A percentile compares a stretch with the other conserved stretches of the same genome.
Evolutionary conservation across 2,113 vertebrate species (phyloP).

Genomic region (Scophthalmus maximus): DNA sequence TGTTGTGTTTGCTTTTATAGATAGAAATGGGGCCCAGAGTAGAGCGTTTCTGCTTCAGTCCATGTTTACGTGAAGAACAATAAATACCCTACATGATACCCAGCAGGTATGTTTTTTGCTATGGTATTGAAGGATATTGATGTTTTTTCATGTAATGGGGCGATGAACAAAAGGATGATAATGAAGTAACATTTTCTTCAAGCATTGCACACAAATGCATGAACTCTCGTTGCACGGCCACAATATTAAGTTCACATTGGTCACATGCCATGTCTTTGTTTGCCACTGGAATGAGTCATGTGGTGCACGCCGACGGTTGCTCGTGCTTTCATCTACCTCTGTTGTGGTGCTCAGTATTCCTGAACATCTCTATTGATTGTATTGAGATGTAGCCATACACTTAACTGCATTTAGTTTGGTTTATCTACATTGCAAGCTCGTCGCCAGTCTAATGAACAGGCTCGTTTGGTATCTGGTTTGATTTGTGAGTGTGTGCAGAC

Average conservation of each 20-base stretch:
- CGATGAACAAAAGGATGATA: background rate
- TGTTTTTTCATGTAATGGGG: background rate
- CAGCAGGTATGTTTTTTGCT: background rate
- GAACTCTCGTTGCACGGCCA: background rate
- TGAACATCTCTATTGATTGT: background rate
- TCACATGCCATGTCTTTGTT: conserved; percentile 7
- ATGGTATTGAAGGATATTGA: background rate
- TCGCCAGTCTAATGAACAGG: background rate
- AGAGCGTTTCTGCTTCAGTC: background rate
- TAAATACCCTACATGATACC: background rate
- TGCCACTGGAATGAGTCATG: conserved; percentile 1
- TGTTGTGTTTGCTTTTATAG: too few species aligned
- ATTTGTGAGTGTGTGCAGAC: background rate
- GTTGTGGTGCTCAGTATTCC: conserved; percentile 1
- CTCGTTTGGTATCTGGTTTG: background rate
- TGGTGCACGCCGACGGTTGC: background rate
- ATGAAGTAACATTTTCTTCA: background rate
- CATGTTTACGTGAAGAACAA: background rate
- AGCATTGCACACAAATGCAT: conserved; percentile 8
- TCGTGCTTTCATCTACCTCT: background rate
- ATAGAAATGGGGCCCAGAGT: background rate
- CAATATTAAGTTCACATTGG: background rate
- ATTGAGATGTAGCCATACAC: background rate
- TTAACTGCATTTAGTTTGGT: too few species aligned
- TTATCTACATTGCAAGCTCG: too few species aligned